Evolutionary conservation across 2,888 invertebrate genomes (phyloP).

Genomic region (Epistrophe eligans): DNA sequence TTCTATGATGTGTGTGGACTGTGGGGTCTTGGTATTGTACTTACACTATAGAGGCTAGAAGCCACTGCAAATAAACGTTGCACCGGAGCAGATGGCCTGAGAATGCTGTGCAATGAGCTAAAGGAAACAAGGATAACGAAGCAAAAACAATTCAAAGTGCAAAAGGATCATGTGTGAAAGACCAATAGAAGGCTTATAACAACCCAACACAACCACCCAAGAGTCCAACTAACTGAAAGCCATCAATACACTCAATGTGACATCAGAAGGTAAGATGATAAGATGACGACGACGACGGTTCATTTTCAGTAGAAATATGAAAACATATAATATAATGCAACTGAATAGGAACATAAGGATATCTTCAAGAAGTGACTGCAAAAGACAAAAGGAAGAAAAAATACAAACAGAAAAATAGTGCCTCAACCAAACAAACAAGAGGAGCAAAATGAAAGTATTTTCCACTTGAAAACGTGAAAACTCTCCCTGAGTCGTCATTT

Average conservation of each 20-base stretch:
- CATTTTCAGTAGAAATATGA: background rate
- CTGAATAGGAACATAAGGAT: slow-evolving; percentile 38
- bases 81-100: slow-evolving; percentile 52
- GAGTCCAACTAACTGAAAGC: slow-evolving; percentile 36
- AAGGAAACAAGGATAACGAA: slow-evolving; percentile 48
- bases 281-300: slow-evolving; percentile 12
- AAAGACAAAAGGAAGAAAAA: slow-evolving; percentile 18
- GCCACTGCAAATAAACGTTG: slow-evolving; percentile 58
- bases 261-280: no score
- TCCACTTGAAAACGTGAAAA: slow-evolving; percentile 47
- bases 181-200: slow-evolving; percentile 38
- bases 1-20: background rate
- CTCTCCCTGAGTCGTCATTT: background rate
- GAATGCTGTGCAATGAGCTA: slow-evolving; percentile 65
- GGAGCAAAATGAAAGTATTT: slow-evolving; percentile 44
- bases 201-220: slow-evolving; percentile 15
- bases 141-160: slow-evolving; percentile 33
- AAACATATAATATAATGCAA: slow-evolving; percentile 20
- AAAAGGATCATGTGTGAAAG: slow-evolving; percentile 61
- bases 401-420: slow-evolving; percentile 23
- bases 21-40: background rate
- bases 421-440: slow-evolving; percentile 63
- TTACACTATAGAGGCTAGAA: background rate
- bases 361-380: slow-evolving; percentile 36
- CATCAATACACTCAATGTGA: slow-evolving; percentile 21